Conservation (phyloP, 2,888 invertebrate genomes). For the Hetaerina titia region DNA sequence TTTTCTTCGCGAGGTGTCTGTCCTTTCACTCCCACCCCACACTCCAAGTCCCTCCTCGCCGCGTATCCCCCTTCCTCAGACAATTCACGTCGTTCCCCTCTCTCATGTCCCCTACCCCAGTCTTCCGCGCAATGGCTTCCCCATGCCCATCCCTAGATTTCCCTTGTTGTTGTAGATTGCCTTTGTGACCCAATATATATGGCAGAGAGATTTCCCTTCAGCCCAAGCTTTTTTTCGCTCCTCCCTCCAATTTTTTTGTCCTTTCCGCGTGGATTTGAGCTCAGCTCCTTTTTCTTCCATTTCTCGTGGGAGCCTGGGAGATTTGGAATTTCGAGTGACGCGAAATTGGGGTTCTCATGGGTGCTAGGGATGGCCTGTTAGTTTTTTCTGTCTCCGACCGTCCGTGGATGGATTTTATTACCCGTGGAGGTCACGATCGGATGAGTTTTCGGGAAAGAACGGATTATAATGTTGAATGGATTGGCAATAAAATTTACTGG, state of each 20-base stretch:
- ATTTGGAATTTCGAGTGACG: neutral
- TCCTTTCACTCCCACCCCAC: neutral
- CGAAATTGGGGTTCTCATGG: slow-evolving; percentile 60
- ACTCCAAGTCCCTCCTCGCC: neutral
- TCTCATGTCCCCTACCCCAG: neutral
- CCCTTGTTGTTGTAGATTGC: slow-evolving; percentile 39
- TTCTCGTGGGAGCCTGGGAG: slow-evolving; percentile 51
- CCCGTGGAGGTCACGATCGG: slow-evolving; percentile 27
- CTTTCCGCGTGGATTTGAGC: neutral
- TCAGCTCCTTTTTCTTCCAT: slow-evolving; percentile 48
- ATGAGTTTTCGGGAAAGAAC: slow-evolving; percentile 6
- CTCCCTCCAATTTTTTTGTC: neutral
- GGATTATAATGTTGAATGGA: slow-evolving; percentile 33
- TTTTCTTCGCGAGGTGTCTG: neutral
- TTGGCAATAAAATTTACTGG: neutral
- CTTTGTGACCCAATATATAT: slow-evolving; percentile 63
- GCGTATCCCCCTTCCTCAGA: neutral
- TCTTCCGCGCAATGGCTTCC: slow-evolving; percentile 53
- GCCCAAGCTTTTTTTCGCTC: neutral
- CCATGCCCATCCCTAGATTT: neutral
- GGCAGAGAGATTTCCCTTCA: neutral
- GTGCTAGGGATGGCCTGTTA: neutral
- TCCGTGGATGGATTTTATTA: neutral
- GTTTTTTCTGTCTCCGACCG: neutral
- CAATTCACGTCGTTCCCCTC: neutral